Base-by-base conservation (phyloP, 2,797 vertebrate genomes). In the Anguilla anguilla region DNA sequence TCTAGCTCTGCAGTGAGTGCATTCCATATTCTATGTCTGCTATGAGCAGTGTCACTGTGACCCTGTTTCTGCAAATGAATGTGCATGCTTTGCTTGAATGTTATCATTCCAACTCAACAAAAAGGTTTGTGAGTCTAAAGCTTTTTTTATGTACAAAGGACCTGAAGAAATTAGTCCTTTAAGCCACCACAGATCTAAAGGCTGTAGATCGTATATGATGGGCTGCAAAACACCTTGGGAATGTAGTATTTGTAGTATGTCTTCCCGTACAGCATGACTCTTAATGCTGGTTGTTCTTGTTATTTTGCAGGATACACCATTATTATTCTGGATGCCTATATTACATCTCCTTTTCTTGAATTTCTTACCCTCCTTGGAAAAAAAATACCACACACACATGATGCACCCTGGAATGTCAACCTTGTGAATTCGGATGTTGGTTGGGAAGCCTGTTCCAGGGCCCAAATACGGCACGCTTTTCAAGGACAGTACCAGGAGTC, bases 71-170 rank as follows among this genome's bases (percentile, higher is more conserved):
- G 79, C 22, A n/a, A 25, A 49, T 81, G 4, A 25, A n/a, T 49
- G 39, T 82, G 74, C 6, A 10, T 82, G 79, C 17, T 46, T 51
- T 17, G 39, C 13, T 46, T 93, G 83, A 92, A 94, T 89, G 98
- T 95, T 89, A 97, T 91, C 90, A 94, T 93, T 91, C 77, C 90
- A 28, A 88, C 85, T 90, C 91, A 85, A 94, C 94, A 90, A 96
- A 92, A 92, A 92, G 94, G 96, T 96, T 95, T 89, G 93, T 93
- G 91, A 91, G 94, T 93, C 91, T 90, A 88, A 35, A 83, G 86
- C 87, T 17, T 64, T 51, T 87, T 43, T 69, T 46, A 79, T 67
- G 51, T 35, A 86, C 22, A 51, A 25, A 69, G 39, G 25, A 19
- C 67, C 74, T 55, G 86, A 59, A 88, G 82, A 28, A 88, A 72